Conservation (phyloP, 1,140 invertebrate genomes). For the Helicoverpa armigera region DNA sequence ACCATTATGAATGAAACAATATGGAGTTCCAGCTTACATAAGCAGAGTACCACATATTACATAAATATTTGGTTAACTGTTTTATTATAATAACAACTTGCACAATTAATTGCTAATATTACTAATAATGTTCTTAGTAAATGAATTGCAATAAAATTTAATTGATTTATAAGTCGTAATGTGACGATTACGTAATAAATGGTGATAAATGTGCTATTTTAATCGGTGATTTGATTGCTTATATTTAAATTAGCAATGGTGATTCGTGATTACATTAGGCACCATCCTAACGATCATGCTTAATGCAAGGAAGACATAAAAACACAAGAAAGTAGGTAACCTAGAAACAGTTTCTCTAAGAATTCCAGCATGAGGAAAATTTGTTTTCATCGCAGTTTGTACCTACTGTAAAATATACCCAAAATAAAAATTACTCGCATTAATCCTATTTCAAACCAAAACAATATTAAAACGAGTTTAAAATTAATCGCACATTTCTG, state of each 20-base stretch:
- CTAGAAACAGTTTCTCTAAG: too few species aligned
- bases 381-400: too few species aligned
- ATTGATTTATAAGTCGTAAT: conserved; percentile 25
- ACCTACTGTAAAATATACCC: too few species aligned
- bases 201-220: conserved; percentile 13
- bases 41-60: neutral
- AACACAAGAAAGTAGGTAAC: too few species aligned
- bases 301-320: neutral
- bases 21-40: neutral
- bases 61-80: neutral
- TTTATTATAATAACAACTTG: neutral
- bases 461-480: too few species aligned
- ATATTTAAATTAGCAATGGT: neutral
- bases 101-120: conserved; percentile 5
- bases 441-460: too few species aligned
- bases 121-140: neutral
- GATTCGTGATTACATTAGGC: neutral
- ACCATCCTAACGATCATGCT: neutral
- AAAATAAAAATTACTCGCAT: too few species aligned
- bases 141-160: conserved; percentile 27
- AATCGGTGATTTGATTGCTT: conserved; percentile 2
- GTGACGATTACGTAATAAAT: neutral
- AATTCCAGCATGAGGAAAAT: too few species aligned
- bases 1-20: neutral
- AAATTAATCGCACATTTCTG: too few species aligned